These are phyloP conservation scores for Hypotaenidia okinawae DNA, from an alignment of 2,797 vertebrate genomes.

Conservation along the genomic window DNA sequence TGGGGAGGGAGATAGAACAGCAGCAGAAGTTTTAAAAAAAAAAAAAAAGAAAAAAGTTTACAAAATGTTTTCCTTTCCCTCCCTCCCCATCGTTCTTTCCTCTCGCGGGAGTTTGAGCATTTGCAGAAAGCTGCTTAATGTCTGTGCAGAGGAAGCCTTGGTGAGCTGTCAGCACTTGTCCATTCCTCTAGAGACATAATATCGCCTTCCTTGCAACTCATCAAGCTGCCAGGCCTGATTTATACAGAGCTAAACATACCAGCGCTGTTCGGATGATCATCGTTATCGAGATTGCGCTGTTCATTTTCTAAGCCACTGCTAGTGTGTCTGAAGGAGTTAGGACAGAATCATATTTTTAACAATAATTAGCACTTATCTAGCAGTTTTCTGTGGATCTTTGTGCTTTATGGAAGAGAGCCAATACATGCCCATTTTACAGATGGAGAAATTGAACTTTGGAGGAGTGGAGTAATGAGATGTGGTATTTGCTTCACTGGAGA, in stretches of 20 bases:
- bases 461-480: neutral
- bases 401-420: neutral
- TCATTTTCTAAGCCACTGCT: slow-evolving; percentile 32
- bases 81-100: neutral
- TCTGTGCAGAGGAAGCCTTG: slow-evolving; percentile 36
- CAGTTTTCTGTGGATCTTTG: slow-evolving; percentile 14
- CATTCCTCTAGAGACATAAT: slow-evolving; percentile 42
- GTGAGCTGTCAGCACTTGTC: slow-evolving; percentile 69
- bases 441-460: neutral
- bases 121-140: slow-evolving; percentile 55
- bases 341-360: slow-evolving; percentile 30
- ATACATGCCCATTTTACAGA: neutral
- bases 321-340: neutral
- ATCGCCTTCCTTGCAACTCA: slow-evolving; percentile 44
- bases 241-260: slow-evolving; percentile 30
- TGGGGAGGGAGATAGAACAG: slow-evolving; percentile 3
- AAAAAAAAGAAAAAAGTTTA: slow-evolving; percentile 4
- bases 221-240: slow-evolving; percentile 62
- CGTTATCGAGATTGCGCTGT: neutral
- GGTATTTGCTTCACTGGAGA: neutral
- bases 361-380: slow-evolving; percentile 44
- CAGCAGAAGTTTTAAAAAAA: neutral
- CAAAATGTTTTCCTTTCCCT: slow-evolving; percentile 22
- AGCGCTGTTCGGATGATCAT: slow-evolving; percentile 39
- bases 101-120: slow-evolving; percentile 8